Percentiles rank a stretch among this genome's conserved stretches.
These are phyloP conservation scores for Cyclophora punctaria DNA, from an alignment of 2,888 invertebrate genomes.

Conservation along the genomic window DNA sequence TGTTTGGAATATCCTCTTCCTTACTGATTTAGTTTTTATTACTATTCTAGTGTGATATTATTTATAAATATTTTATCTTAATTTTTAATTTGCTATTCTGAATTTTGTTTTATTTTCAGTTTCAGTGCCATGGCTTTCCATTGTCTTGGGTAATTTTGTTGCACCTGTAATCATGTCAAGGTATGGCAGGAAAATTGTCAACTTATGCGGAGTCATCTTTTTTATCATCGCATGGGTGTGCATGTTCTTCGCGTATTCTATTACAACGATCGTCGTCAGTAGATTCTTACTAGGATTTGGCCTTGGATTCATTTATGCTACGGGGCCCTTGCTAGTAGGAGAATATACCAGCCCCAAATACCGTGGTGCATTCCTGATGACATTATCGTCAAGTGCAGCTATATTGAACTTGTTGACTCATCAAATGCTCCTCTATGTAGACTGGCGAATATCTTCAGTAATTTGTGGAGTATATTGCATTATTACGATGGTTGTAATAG, in stretches of 20 bases:
- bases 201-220: conserved; percentile 53
- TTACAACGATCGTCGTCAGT: conserved; percentile 40
- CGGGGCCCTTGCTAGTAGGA: conserved; percentile 39
- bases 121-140: conserved; percentile 36
- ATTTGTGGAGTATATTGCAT: conserved; percentile 55
- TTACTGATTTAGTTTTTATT: too few relatives aligned
- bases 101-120: conserved; percentile 26
- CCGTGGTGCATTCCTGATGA: conserved; percentile 29
- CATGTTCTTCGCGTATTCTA: conserved; percentile 37
- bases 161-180: conserved; percentile 57
- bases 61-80: too few relatives aligned
- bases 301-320: conserved; percentile 60
- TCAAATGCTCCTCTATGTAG: conserved; percentile 70
- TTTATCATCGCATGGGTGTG: conserved; percentile 68
- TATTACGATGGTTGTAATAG: conserved; percentile 45
- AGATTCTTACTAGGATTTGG: conserved; percentile 51
- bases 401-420: conserved; percentile 75
- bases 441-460: conserved; percentile 70
- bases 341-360: background rate
- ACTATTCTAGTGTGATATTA: background rate
- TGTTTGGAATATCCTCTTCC: too few relatives aligned
- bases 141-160: conserved; percentile 36
- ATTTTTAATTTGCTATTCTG: too few relatives aligned
- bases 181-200: conserved; percentile 65
- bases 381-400: conserved; percentile 71